phyloP scores from a whole-genome alignment of 2,797 vertebrate species.

The Semaprochilodus insignis region DNA sequence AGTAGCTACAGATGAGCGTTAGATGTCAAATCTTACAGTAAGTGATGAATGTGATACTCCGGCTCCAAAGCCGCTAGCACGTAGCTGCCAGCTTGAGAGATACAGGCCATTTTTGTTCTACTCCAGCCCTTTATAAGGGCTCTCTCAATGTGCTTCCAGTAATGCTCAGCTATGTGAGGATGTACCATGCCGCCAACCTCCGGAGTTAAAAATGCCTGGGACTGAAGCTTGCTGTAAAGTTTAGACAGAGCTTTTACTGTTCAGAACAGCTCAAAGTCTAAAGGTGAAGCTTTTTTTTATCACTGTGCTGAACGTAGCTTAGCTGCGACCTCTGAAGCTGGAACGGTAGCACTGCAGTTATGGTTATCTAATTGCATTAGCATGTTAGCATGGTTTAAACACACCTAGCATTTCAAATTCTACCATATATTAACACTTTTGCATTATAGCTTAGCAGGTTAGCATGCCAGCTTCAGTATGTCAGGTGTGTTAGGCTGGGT shows the following conservation, averaged over 20 bases:
- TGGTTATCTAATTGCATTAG: no score
- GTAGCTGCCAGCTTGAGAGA: neutral
- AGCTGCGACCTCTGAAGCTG: no score
- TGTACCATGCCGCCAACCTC: neutral
- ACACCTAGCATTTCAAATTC: no score
- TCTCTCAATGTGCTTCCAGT: neutral
- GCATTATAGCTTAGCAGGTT: no score
- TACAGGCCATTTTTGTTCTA: conserved; percentile 7
- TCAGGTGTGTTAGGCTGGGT: neutral
- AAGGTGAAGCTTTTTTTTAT: no score
- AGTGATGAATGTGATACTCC: conserved; percentile 6
- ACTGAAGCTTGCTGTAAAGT: neutral
- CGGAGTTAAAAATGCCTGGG: neutral
- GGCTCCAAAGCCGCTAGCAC: conserved; percentile 4
- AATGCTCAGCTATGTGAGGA: neutral
- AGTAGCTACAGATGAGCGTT: neutral
- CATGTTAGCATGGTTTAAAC: no score
- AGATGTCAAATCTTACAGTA: conserved; percentile 1
- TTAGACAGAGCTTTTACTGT: neutral
- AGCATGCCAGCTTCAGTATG: no score
- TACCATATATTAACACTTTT: no score
- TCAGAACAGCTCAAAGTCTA: neutral
- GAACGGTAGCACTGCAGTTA: no score
- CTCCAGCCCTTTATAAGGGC: neutral
- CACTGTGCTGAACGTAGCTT: no score